Base-by-base conservation (phyloP, 2,113 vertebrate species). In the Danionella cerebrum region DNA sequence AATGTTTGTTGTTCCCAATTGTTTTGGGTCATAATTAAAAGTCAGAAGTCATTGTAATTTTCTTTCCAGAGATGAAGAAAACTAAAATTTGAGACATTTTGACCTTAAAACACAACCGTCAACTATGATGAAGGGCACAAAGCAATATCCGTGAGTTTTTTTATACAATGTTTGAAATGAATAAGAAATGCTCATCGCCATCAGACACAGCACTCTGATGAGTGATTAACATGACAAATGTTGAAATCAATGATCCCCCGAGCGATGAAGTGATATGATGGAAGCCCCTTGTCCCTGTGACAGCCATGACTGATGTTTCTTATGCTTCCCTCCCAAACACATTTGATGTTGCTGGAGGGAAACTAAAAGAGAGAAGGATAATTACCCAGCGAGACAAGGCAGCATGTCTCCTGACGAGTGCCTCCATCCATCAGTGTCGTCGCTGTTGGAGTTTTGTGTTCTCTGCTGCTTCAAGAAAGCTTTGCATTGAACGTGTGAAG, bases 291-390 rank as follows among this genome's bases (percentile, higher is more conserved):
- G 7, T 60, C 25, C 24, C 24, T 60, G 5, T 60, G 58, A 45
- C 58, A 60, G 58, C 45, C 58, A 18, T 60, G 41, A 60, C 24
- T 12, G 39, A 60, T 60, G 58, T 45, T 19, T 8, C 10, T 60
- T 31, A 60, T 60, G 58, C 39, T 29, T 60, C 58, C 45, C 58
- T 60, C 58, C 14, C 39, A 45, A 60, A 60, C 39, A 33, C 39
- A 60, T 60, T 60, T 29, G 7, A 25, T 33, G 39, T 31, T 60
- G 25, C 58, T 60, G 16, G 58, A 60, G 58, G 57, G 39, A 45
- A 60, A 29, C 58, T 60, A 60, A 60, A 60, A 31, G 58, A 60
- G 58, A 60, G 25, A 45, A 60, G 16, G 58, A 60, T 60, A 60
- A 60, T 60, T 45, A 60, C 57, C 57, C 57, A 60, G 57, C 25